Evolutionary conservation across 2,113 vertebrate genomes (phyloP), one percentile per base, ranked within the genome.

Genomic region (Perca schrenkii): DNA sequence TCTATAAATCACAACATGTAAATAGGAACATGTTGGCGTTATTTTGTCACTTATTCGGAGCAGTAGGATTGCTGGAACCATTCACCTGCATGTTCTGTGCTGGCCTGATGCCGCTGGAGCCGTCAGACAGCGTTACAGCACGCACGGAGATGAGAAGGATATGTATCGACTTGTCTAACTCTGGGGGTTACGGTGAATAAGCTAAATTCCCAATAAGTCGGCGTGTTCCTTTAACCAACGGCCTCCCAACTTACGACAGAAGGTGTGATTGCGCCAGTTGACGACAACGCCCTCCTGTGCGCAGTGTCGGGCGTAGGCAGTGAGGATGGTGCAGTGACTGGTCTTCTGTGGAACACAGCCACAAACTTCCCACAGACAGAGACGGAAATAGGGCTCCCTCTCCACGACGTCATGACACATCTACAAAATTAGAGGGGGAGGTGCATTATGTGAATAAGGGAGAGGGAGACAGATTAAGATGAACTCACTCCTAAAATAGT

Each of bases 401-500:
- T 97, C 97, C 90, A 98, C 97, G 1, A 93, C 73, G 3, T 94
- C 83, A 1, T 98, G 97, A 74, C 98, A 98, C 0, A 63, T 76
- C 98, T 98, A 57, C 1, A 50, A n/a, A 15, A 72, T 16, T 0
- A 14, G 17, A 31, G 21, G 52, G 17, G 1, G 3, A n/a, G 14
- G 4, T 34, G 34, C 6, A 62, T 1, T 1, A 16, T 49, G 71
- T 64, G 53, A 64, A 54, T 15, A 28, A 36, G 25, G 46, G 3
- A 66, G 54, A 19, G 0, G 56, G 12, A 36, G 15, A n/a, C 12
- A 21, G 28, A 5, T 11, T 43, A 43, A 64, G 19, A 72, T 7
- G 0, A 58, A 52, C 16, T 6, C n/a, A 8, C n/a, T 4, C 21
- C 21, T 58, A 2, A 64, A 21, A 25, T 0, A 56, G 16, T 4